phyloP scores from a whole-genome alignment of 1,140 invertebrate species.

The Hycleus phaleratus region DNA sequence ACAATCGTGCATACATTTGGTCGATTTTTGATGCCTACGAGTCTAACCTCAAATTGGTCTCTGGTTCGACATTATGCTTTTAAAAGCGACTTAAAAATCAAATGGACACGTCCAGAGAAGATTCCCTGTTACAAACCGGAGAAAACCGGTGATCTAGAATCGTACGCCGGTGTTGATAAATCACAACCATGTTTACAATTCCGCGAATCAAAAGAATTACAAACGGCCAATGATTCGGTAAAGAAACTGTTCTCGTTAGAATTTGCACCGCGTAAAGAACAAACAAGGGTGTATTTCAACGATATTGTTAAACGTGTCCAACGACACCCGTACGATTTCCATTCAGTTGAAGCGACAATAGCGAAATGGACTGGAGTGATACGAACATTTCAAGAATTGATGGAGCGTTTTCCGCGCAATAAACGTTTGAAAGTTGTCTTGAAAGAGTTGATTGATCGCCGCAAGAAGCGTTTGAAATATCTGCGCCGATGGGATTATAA shows the following conservation, averaged over 20 bases:
- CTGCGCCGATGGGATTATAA: conserved; percentile 70
- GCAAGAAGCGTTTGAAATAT: conserved; percentile 62
- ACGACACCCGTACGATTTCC: conserved; percentile 47
- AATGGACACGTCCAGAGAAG: conserved; percentile 54
- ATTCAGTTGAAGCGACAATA: conserved; percentile 51
- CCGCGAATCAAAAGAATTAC: conserved; percentile 45
- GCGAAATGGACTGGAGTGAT: conserved; percentile 44
- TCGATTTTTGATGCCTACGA: no score
- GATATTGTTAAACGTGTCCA: conserved; percentile 46
- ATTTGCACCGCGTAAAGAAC: conserved; percentile 43
- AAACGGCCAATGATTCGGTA: conserved; percentile 48
- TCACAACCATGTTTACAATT: conserved; percentile 38
- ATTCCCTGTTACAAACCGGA: conserved; percentile 45
- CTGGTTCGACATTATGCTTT: conserved; percentile 39
- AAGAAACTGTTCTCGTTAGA: conserved; percentile 50
- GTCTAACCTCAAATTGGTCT: no score
- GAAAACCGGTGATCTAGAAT: conserved; percentile 50
- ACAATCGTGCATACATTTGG: no score
- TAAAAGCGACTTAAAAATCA: conserved; percentile 53
- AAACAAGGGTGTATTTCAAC: conserved; percentile 36
- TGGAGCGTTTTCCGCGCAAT: conserved; percentile 46
- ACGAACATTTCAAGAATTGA: conserved; percentile 45
- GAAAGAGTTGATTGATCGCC: conserved; percentile 66
- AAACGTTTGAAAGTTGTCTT: conserved; percentile 46
- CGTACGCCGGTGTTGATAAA: conserved; percentile 40